Evolutionary conservation across 2,888 invertebrate species (phyloP).

Genomic region (Mythimna pallens): DNA sequence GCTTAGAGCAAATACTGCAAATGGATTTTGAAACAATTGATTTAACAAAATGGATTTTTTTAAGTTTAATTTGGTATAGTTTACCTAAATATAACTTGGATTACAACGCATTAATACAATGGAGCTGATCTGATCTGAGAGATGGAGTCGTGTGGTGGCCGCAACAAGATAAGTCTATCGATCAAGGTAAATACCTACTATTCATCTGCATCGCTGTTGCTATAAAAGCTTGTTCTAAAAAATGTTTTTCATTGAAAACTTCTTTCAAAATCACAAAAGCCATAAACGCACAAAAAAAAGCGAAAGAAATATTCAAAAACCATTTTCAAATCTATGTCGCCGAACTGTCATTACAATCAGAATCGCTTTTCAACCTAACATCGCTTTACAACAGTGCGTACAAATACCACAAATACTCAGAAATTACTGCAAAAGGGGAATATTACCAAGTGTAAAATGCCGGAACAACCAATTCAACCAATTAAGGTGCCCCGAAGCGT

Average conservation of each 20-base stretch:
- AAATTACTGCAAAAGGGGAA: constrained; percentile 21
- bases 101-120: too few species aligned
- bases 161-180: too few species aligned
- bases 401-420: constrained; percentile 13
- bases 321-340: constrained; percentile 61
- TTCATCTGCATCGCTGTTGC: too few species aligned
- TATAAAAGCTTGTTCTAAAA: too few species aligned
- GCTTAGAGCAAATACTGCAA: too few species aligned
- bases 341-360: constrained; percentile 50
- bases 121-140: too few species aligned
- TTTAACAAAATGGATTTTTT: too few species aligned
- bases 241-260: background rate
- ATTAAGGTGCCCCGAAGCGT: constrained; percentile 78
- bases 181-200: too few species aligned
- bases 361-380: constrained; percentile 39
- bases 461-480: constrained; percentile 72
- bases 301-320: constrained; percentile 46
- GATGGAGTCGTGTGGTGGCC: too few species aligned
- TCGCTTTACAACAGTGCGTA: constrained; percentile 8
- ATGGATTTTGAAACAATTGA: too few species aligned
- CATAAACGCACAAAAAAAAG: constrained; percentile 25
- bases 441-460: constrained; percentile 68
- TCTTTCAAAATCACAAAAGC: background rate
- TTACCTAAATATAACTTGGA: too few species aligned
- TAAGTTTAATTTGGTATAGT: too few species aligned